These are phyloP conservation scores for Aurelia coerulea DNA, from an alignment of 30 jellyfish, hydroid and myxozoan genomes.

Conservation along the genomic window DNA sequence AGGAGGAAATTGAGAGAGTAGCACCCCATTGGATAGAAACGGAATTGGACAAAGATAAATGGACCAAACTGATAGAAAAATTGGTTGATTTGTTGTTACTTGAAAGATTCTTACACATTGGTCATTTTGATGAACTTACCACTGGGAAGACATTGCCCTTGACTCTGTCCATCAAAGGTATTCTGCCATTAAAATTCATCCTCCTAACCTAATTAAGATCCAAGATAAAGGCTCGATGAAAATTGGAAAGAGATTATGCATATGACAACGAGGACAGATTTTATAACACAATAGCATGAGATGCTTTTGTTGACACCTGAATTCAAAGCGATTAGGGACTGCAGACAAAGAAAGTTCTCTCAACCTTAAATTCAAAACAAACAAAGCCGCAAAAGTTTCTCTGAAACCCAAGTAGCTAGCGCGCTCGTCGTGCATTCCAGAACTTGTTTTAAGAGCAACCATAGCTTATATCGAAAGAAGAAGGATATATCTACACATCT, in stretches of 20 bases:
- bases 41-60: slow-evolving; percentile 63
- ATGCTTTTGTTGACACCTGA: no score
- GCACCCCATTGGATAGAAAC: slow-evolving; percentile 65
- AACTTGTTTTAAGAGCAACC: no score
- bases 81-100: slow-evolving; percentile 64
- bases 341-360: no score
- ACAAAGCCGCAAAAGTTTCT: no score
- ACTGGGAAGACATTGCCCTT: background rate
- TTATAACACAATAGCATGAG: no score
- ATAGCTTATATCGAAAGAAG: no score
- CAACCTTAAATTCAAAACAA: no score
- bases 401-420: no score
- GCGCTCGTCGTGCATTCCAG: no score
- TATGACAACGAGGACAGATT: background rate
- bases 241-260: background rate
- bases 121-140: slow-evolving; percentile 52
- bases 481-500: no score
- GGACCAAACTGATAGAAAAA: slow-evolving; percentile 76
- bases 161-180: slow-evolving; percentile 44
- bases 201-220: background rate
- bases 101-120: slow-evolving; percentile 59
- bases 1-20: slow-evolving; percentile 17
- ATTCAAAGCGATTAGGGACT: no score
- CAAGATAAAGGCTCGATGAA: background rate
- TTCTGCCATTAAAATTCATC: background rate